phyloP scores from a whole-genome alignment of 2,888 invertebrate genomes.

The Synanthedon formicaeformis region DNA sequence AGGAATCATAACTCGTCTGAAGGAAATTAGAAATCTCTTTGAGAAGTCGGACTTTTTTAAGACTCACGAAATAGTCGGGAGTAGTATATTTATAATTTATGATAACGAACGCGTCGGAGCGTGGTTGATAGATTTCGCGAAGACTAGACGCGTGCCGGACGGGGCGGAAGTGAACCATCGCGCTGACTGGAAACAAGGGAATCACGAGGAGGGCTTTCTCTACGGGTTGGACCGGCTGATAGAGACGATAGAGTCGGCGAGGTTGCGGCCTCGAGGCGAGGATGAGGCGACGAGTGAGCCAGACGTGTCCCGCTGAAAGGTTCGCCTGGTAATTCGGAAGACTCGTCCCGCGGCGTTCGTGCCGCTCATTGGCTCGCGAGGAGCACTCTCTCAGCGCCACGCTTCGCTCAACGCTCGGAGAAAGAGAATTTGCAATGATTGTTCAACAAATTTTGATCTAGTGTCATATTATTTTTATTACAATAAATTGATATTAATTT shows the following conservation, averaged over 20 bases:
- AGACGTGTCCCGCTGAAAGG: conserved; percentile 61
- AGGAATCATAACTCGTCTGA: conserved; percentile 79
- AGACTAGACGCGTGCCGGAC: conserved; percentile 82
- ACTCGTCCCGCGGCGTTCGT: conserved; percentile 46
- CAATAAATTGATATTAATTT: not conserved
- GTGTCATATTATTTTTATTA: conserved; percentile 38
- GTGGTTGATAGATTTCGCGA: conserved; percentile 98
- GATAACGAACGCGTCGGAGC: conserved; percentile 89
- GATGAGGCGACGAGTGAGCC: conserved; percentile 34
- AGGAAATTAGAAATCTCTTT: conserved; percentile 81
- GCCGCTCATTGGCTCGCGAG: conserved; percentile 39
- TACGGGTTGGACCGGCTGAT: conserved; percentile 93
- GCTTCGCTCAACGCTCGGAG: conserved; percentile 35
- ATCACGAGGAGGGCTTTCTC: conserved; percentile 96
- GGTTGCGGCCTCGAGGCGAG: conserved; percentile 25
- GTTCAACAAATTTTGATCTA: conserved; percentile 50
- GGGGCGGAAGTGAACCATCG: conserved; percentile 82
- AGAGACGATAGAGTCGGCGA: conserved; percentile 66
- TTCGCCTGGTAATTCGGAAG: conserved; percentile 39
- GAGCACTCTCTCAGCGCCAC: conserved; percentile 24
- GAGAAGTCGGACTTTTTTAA: conserved; percentile 88
- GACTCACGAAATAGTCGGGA: conserved; percentile 92
- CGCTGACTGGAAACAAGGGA: conserved; percentile 89
- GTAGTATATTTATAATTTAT: conserved; percentile 93
- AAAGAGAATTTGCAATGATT: conserved; percentile 49